Evolutionary conservation across 2,888 invertebrate species (phyloP).

Genomic region (Rotaria socialis): DNA sequence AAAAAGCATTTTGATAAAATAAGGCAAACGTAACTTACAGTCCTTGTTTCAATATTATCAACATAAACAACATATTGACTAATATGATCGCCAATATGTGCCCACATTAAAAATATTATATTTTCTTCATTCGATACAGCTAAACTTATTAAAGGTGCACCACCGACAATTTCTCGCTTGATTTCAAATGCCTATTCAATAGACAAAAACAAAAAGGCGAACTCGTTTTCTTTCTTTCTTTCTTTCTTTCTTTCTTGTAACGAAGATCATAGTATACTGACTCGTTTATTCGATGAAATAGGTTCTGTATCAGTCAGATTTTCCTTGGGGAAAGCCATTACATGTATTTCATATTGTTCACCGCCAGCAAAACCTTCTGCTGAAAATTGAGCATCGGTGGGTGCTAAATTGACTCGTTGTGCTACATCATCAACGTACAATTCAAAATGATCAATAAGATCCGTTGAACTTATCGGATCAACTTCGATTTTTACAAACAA

Average conservation of each 20-base stretch:
- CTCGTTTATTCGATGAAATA: neutral
- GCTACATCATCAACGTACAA: constrained; percentile 24
- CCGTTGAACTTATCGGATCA: neutral
- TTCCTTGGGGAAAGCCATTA: neutral
- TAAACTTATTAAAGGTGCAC: constrained; percentile 34
- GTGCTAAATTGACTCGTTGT: neutral
- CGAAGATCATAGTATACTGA: neutral
- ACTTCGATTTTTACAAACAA: constrained; percentile 15
- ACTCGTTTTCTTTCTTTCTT: neutral
- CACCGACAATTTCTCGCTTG: neutral
- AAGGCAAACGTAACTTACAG: neutral
- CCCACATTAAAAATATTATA: constrained; percentile 28
- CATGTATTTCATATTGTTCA: constrained; percentile 28
- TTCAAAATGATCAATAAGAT: constrained; percentile 31
- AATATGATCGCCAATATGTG: constrained; percentile 34
- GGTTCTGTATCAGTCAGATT: neutral
- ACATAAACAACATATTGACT: constrained; percentile 33
- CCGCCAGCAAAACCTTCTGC: constrained; percentile 21
- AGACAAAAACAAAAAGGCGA: neutral
- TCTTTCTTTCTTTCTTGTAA: neutral
- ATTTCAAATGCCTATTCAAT: constrained; percentile 11
- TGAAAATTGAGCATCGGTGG: neutral
- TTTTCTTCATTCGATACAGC: neutral
- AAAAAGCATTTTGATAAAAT: neutral
- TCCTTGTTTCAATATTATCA: neutral